Evolutionary conservation across 23 tunicate genomes (phyloP), one percentile per base, ranked within the genome.

Genomic region (Ciona savignyi): DNA sequence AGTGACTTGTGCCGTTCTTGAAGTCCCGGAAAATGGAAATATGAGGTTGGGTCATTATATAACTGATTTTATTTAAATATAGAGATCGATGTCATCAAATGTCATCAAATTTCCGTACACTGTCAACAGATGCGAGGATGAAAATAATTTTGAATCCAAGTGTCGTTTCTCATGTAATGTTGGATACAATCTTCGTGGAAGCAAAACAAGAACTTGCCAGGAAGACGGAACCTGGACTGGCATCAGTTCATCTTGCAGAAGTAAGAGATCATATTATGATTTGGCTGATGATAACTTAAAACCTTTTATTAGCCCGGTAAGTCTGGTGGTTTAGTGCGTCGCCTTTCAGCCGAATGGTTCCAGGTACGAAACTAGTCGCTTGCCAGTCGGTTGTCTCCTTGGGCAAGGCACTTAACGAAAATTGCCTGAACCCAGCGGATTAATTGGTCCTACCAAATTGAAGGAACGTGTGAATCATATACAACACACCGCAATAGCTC

Each of bases 131-230:
- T 86, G 93, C 73, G 49, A 78, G 25, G 80, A 67, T 1, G 71
- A 49, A 23, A 35, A 56, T 15, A 68, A 86, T 72, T 88, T 73
- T 32, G 86, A 74, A 60, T 73, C 88, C 2, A 85, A 73, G 49
- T 88, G 96, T 70, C 34, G 80, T 3, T 73, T 88, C 71, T 25
- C 73, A 0, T 88, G 96, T 34, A 65, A 33, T n/a, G 63, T 68
- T 33, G 98, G 98, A 20, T 91, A 77, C 72, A 42, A 80, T 42
- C 65, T 91, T n/a, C 48, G 48, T 32, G 98, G 98, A 30, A 82
- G 84, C 20, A n/a, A 24, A 2, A 78, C 74, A 15, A 76, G 98
- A 29, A 30, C 51, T 33, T 91, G 98, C 65, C 98, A 85, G 33
- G 98, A 91, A 67, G 73, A 70, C 6, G 71, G 78, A 1, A 63